Conservation (phyloP, 2,797 vertebrate genomes). For the Fundulus diaphanus region DNA sequence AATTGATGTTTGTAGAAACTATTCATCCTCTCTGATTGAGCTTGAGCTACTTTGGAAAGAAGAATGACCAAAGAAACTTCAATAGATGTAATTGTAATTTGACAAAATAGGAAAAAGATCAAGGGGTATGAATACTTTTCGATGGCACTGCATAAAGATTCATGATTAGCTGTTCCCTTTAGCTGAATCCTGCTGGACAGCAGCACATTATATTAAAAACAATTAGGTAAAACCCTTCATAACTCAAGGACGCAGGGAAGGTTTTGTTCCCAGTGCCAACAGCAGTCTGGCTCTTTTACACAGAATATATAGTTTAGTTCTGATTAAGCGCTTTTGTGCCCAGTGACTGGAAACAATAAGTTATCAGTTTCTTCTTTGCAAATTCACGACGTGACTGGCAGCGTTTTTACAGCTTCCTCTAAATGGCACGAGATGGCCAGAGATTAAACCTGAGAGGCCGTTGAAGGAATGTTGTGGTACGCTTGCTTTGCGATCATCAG, state of each 20-base stretch:
- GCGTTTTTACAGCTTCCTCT: slow-evolving; percentile 20
- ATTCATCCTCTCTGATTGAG: background rate
- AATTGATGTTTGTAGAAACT: background rate
- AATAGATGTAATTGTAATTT: background rate
- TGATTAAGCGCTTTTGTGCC: slow-evolving; percentile 37
- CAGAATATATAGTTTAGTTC: slow-evolving; percentile 28
- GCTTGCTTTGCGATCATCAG: slow-evolving; percentile 39
- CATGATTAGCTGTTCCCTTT: background rate
- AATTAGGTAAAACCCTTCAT: slow-evolving; percentile 6
- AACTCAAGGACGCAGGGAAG: slow-evolving; percentile 26
- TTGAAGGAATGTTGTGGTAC: slow-evolving; percentile 35
- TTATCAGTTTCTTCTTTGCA: slow-evolving; percentile 38
- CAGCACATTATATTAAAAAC: slow-evolving; percentile 5
- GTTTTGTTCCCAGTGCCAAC: slow-evolving; percentile 16
- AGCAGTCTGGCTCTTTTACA: slow-evolving; percentile 4
- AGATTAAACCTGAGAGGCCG: slow-evolving; percentile 33
- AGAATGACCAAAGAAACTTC: background rate
- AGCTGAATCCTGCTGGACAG: background rate
- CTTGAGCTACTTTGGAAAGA: background rate
- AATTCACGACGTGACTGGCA: slow-evolving; percentile 34
- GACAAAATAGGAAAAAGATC: background rate
- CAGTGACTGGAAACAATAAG: slow-evolving; percentile 63
- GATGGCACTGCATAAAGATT: no score
- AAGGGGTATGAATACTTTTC: background rate
- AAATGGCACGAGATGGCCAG: slow-evolving; percentile 41